Base-by-base conservation (phyloP, 1,140 invertebrate genomes). In the Calliopsis andreniformis region DNA sequence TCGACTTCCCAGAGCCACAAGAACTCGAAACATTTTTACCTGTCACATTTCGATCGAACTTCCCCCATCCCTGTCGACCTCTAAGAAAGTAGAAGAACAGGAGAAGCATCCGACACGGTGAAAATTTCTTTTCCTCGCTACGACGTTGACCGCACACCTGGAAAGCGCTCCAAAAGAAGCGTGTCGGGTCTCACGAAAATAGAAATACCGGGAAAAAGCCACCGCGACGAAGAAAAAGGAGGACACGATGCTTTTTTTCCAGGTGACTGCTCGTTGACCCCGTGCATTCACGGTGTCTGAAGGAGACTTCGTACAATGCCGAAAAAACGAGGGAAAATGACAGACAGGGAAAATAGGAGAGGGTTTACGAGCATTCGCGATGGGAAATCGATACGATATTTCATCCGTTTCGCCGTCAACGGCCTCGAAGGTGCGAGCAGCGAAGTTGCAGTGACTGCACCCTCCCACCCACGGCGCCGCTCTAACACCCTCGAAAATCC, bases 351-450 rank as follows among this genome's bases (percentile, higher is more conserved):
- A 56, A 67, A 32, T 28, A 64, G 55, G 32, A 61, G 63, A 16
- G 62, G 71, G 70, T 49, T 71, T 61, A 70, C 62, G 45, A 77
- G 58, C 56, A 70, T 61, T 62, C 69, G 68, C 79, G 82, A 88
- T 90, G 86, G 88, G 75, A 89, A 88, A 89, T 89, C 88, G 86
- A 89, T 89, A 81, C 84, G 71, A 87, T 84, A 86, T 89, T 87
- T 89, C 85, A 88, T 87, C 87, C 83, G 83, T 87, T 88, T 84
- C 79, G 69, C 78, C 84, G 80, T 86, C 83, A 84, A 85, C 82
- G 81, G 77, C 80, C 70, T 73, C 64, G 73, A 71, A 76, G 66
- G 63, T 78, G 75, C 61, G 51, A 80, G 76, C 71, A 56, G 66
- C 61, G 25, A 58, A 67, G 71, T 67, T 47, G 71, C 71, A 67